Percentiles rank a stretch among this genome's conserved stretches.
phyloP scores from a whole-genome alignment of 2,113 vertebrate genomes.

The Aegithalos caudatus region DNA sequence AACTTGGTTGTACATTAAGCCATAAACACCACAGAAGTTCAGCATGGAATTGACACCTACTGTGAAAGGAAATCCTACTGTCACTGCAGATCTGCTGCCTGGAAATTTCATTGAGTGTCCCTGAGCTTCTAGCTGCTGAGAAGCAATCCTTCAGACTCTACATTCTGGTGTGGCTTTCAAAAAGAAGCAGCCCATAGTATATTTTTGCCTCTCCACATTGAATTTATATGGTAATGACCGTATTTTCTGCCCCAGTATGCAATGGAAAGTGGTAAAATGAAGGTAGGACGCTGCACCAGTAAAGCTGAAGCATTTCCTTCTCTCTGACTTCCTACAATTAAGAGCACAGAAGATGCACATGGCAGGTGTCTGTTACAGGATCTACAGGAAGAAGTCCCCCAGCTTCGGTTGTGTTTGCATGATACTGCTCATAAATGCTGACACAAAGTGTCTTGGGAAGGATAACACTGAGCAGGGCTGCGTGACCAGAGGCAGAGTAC shows the following conservation, averaged over 20 bases:
- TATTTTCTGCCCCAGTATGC: not conserved
- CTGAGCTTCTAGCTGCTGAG: not conserved
- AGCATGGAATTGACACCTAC: rapidly evolving
- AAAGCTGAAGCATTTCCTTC: not conserved
- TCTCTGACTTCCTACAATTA: not conserved
- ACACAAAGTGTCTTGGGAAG: not conserved
- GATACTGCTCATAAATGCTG: not conserved
- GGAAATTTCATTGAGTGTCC: not conserved
- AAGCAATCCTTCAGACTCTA: not conserved
- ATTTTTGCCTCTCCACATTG: not conserved
- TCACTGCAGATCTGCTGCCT: not conserved
- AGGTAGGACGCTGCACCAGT: not conserved
- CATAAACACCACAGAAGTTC: not conserved
- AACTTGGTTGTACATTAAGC: not conserved
- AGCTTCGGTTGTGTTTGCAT: not conserved
- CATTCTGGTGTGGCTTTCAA: not conserved
- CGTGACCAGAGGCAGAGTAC: rapidly evolving
- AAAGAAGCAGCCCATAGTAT: not conserved
- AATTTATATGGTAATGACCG: not conserved
- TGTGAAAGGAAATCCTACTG: not conserved
- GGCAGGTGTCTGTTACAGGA: not conserved
- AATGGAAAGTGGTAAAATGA: not conserved
- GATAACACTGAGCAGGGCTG: not conserved
- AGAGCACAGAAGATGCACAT: not conserved
- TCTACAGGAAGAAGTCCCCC: not conserved